Evolutionary conservation across 2,888 invertebrate genomes (phyloP).

Genomic region (Tinea trinotella): DNA sequence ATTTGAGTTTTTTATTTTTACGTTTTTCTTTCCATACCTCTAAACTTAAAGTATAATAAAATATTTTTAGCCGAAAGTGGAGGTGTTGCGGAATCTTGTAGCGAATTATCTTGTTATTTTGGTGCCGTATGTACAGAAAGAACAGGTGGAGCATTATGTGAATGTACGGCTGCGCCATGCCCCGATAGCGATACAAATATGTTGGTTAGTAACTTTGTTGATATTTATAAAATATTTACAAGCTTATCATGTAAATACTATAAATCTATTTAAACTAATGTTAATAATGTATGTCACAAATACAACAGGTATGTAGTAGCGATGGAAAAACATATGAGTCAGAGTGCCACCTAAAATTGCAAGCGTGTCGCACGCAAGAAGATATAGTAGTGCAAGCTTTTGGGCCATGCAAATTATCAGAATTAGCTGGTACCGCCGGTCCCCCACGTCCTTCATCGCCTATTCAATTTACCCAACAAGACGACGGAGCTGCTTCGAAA

Average conservation of each 20-base stretch:
- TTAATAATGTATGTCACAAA: too few species aligned
- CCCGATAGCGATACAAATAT: constrained; percentile 61
- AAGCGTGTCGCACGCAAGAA: constrained; percentile 87
- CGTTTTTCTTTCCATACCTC: not conserved
- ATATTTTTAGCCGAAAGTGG: constrained; percentile 74
- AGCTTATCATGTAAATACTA: too few species aligned
- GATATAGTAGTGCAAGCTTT: constrained; percentile 84
- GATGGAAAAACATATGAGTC: constrained; percentile 88
- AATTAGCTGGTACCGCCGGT: constrained; percentile 81
- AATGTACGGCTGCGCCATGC: constrained; percentile 76
- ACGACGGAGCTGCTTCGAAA: constrained; percentile 83
- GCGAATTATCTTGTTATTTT: constrained; percentile 84
- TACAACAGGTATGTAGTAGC: constrained; percentile 78
- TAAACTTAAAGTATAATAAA: too few species aligned
- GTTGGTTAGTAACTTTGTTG: constrained; percentile 55
- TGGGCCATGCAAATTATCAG: constrained; percentile 80
- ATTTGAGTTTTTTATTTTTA: not conserved
- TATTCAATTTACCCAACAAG: constrained; percentile 84
- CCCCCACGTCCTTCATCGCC: constrained; percentile 84
- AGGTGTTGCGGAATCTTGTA: constrained; percentile 78
- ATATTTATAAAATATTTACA: too few species aligned
- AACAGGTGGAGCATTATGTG: constrained; percentile 80
- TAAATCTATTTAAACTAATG: too few species aligned
- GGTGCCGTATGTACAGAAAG: constrained; percentile 86
- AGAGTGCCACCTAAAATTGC: constrained; percentile 85